Conservation (phyloP, 2,113 vertebrate species). For the Isichthys henryi region DNA sequence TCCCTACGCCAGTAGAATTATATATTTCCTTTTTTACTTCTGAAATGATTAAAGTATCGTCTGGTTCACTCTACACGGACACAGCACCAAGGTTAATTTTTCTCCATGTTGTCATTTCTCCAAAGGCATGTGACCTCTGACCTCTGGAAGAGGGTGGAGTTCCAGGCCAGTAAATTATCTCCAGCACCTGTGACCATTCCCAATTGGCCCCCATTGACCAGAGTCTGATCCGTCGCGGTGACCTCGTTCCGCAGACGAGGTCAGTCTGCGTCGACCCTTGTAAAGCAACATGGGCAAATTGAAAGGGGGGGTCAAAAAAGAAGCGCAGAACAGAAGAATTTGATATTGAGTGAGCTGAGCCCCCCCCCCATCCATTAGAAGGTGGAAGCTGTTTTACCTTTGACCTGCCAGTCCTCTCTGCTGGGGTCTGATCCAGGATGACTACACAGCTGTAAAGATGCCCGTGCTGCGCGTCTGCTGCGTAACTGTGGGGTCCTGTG, state of each 20-base stretch:
- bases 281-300: not conserved
- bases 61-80: not conserved
- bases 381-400: not conserved
- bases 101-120: not conserved
- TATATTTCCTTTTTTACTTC: not conserved
- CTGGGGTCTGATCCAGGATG: not conserved
- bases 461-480: not conserved
- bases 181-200: not conserved
- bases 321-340: not conserved
- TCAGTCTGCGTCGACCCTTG: not conserved
- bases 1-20: not conserved
- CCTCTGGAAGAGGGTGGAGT: not conserved
- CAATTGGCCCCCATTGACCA: constrained; percentile 2
- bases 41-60: not conserved
- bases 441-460: not conserved
- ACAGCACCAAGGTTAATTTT: not conserved
- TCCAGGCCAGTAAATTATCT: not conserved
- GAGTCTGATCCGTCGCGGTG: not conserved
- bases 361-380: not conserved
- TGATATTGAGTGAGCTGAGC: not conserved
- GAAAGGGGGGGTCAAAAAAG: not conserved
- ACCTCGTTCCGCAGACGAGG: not conserved
- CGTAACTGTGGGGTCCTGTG: not conserved
- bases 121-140: not conserved
- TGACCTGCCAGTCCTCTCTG: not conserved